A percentile compares a stretch with the other conserved stretches of the same genome.
Evolutionary conservation across 92 coral and sea anemone species (phyloP).

Genomic region (Nematostella vectensis): DNA sequence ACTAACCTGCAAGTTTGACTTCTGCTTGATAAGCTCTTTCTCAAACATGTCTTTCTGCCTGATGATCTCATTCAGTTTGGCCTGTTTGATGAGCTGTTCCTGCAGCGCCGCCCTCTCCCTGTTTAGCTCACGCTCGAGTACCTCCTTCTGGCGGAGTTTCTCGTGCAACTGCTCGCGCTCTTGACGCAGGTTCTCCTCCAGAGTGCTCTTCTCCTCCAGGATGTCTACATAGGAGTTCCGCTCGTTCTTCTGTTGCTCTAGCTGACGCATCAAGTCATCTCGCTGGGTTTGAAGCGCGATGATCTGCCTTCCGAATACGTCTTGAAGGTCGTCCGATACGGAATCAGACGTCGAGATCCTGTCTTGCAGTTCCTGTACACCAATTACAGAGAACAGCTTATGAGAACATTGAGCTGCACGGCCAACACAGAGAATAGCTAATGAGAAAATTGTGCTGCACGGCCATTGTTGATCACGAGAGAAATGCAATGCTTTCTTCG

Average conservation of each 20-base stretch:
- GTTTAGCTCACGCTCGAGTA: constrained; percentile 76
- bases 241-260: constrained; percentile 90
- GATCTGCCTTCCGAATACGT: constrained; percentile 89
- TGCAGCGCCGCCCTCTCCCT: constrained; percentile 85
- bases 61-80: constrained; percentile 87
- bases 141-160: constrained; percentile 85
- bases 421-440: no score
- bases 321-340: constrained; percentile 85
- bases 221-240: constrained; percentile 89
- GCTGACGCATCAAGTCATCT: constrained; percentile 74
- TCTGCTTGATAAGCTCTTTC: constrained; percentile 79
- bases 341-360: constrained; percentile 80
- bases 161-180: constrained; percentile 85
- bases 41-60: constrained; percentile 89
- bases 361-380: constrained; percentile 77
- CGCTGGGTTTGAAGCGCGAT: constrained; percentile 80
- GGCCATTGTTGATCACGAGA: no score
- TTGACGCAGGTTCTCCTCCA: constrained; percentile 86
- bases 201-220: constrained; percentile 79
- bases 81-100: constrained; percentile 89
- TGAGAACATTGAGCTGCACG: background rate
- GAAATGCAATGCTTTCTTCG: no score
- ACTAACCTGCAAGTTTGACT: constrained; percentile 77
- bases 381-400: background rate
- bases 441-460: no score